A percentile compares a stretch with the other conserved stretches of the same genome.
These are phyloP conservation scores for Siniperca undulata DNA, from an alignment of 2,797 vertebrate genomes.

Conservation along the genomic window DNA sequence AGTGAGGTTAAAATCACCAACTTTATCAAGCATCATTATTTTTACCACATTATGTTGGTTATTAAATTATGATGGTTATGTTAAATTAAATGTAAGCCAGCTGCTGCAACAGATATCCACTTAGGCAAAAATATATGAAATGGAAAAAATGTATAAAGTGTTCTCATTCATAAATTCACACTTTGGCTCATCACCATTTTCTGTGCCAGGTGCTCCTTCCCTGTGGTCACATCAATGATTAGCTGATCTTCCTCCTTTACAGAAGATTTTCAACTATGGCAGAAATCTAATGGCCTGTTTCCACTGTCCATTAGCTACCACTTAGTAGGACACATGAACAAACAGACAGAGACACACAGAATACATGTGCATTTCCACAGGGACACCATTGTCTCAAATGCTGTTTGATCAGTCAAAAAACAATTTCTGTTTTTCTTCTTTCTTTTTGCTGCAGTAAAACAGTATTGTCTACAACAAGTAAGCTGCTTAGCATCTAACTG, in stretches of 20 bases:
- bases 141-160: neutral
- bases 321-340: slow-evolving; percentile 1
- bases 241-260: neutral
- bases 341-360: neutral
- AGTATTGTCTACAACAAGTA: slow-evolving; percentile 20
- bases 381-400: neutral
- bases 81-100: neutral
- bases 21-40: neutral
- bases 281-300: neutral
- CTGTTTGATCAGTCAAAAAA: slow-evolving; percentile 1
- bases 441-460: slow-evolving; percentile 7
- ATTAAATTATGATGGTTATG: slow-evolving; percentile 11
- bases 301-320: neutral
- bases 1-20: slow-evolving; percentile 4
- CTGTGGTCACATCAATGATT: no score
- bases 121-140: no score
- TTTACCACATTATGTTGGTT: neutral
- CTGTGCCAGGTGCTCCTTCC: neutral
- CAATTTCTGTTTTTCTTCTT: neutral
- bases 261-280: neutral
- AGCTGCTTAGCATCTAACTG: slow-evolving; percentile 21
- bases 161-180: neutral
- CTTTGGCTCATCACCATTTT: neutral
- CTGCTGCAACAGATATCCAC: neutral
- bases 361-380: neutral